Base-by-base conservation (phyloP, 2,113 vertebrate species). In the Apteryx mantelli region DNA sequence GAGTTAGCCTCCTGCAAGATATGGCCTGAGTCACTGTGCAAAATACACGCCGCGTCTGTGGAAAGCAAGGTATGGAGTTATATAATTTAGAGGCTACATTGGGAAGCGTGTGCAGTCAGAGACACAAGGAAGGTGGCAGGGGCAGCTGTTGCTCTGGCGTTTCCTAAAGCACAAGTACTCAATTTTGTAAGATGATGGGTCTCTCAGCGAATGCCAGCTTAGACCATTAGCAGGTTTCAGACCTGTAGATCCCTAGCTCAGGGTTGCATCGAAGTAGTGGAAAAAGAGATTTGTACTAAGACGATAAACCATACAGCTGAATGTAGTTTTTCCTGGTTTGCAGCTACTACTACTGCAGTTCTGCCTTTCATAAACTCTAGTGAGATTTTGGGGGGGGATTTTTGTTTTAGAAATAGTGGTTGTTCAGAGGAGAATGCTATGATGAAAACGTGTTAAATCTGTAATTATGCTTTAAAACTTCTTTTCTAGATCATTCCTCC, bases 241-340 rank as follows among this genome's bases (percentile, higher is more conserved):
- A 38, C 9, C 34, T 21, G 46, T 9, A 26, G 38, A 28, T 18
- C 9, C 70, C 7, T 4, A 69, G 28, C 46, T 85, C 56, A 36
- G 58, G 20, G 7, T 13, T 48, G 16, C 10, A 4, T 5, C 30
- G 34, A 69, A 48, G 19, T 34, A 69, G 60, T 75, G 8, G 0
- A 1, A 7, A 24, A 13, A 46, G 79, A 25, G 9, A 5, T 1
- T 34, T 30, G 4, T 15, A 2, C 4, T 10, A 56, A 44, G 34
- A 34, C 11, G 22, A 3, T 5, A 42, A 65, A 3, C 13, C 22
- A 44, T 21, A 24, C 66, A 88, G 20, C 2, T 25, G 8, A 22
- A 19, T 6, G 0, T 24, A 14, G 2, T 3, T 82, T 81, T 56
- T 61, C 36, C 40, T n/a, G 30, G 3, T 63, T 86, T 86, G 34